Evolutionary conservation across 1,140 invertebrate species (phyloP), one percentile per base, ranked within the genome.

Genomic region (Euschistus heros): DNA sequence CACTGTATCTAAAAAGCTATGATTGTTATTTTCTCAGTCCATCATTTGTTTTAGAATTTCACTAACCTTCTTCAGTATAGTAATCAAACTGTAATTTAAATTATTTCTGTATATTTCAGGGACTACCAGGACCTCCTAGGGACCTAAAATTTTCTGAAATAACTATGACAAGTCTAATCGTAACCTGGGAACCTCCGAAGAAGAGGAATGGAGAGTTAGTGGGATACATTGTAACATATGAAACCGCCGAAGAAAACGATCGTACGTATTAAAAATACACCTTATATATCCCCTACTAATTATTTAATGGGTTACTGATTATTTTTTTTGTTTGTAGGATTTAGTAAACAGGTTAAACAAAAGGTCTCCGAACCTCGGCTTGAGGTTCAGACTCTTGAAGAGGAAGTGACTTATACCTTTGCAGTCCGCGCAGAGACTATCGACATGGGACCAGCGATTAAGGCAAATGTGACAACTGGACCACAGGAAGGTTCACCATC

Each of bases 261-360:
- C 82, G 90, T 92, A 78, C 82, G 85, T 82, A 30, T 65, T 44
- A 20, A 3, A 61, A 44, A 61, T 20, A n/a, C 2, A 3, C 17
- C 1, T 42, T 18, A 20, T 3, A 26, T 2, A 42, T n/a, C 42
- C 17, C 2, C 15, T 14, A 6, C 22, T 4, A 18, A 2, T 50
- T 20, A n/a, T 14, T n/a, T 17, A 50, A 5, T 50, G n/a, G 5
- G n/a, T 50, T 50, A 18, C 47, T 50, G 47, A 37, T 37, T 6
- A 13, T 37, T n/a, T 57, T 18, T 42, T 20, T 63, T 22, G 10
- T 57, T 72, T 74, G 46, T 71, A 89, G 88, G 84, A 70, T 89
- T 88, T 75, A 91, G 88, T 73, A 96, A 95, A 75, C 92, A 96
- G 79, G 92, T 97, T 0, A 93, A 94, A 72, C 91, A 96, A 74